Conservation (phyloP, 2,797 vertebrate genomes). For the Oreortyx pictus region DNA sequence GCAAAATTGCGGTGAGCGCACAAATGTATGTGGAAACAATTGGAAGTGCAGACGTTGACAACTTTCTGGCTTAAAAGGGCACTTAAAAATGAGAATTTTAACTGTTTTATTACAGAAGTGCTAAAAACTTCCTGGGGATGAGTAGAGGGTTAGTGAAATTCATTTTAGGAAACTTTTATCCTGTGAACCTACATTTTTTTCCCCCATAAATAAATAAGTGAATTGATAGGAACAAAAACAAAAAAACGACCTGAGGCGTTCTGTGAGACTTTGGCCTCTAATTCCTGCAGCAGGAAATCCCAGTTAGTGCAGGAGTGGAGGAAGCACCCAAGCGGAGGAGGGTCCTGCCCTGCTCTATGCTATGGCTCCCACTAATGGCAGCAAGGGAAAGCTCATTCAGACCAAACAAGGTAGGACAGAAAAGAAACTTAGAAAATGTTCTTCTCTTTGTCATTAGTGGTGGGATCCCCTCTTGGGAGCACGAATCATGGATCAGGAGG, state of each 20-base stretch:
- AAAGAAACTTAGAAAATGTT: background rate
- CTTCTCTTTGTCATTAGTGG: background rate
- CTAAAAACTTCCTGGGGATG: background rate
- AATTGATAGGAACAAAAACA: background rate
- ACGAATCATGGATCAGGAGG: background rate
- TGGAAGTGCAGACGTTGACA: background rate
- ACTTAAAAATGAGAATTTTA: background rate
- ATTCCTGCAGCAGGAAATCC: background rate
- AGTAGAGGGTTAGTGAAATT: background rate
- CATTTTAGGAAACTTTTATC: background rate
- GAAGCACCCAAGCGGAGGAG: fast-evolving
- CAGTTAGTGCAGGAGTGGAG: background rate
- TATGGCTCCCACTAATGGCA: conserved; percentile 72
- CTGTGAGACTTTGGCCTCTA: background rate
- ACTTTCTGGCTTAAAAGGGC: background rate
- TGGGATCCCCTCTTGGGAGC: background rate
- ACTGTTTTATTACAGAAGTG: background rate
- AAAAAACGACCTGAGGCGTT: background rate
- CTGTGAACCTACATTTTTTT: background rate
- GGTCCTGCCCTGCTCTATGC: conserved; percentile 54
- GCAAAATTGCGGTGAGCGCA: background rate
- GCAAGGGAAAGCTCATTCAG: conserved; percentile 21
- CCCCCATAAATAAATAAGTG: background rate
- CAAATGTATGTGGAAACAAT: background rate
- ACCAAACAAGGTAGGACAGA: background rate